These are phyloP conservation scores for Mechanitis messenoides DNA, from an alignment of 2,888 invertebrate genomes.

Conservation along the genomic window DNA sequence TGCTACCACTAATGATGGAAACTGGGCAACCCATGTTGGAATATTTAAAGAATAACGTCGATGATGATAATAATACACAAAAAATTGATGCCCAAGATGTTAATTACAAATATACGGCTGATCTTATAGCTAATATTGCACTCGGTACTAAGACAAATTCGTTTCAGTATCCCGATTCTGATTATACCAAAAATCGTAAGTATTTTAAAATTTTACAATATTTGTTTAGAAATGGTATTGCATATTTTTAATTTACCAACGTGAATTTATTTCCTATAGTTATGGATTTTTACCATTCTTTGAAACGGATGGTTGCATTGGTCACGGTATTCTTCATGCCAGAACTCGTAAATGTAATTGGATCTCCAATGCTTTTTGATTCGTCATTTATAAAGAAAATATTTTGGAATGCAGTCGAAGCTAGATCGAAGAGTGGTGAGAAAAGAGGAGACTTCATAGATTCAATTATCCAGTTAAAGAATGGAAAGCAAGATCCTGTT, in stretches of 20 bases:
- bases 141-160: slow-evolving; percentile 34
- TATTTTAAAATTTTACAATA: slow-evolving; percentile 3
- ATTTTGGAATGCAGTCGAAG: slow-evolving; percentile 32
- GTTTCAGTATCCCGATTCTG: slow-evolving; percentile 30
- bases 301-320: slow-evolving; percentile 35
- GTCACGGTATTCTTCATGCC: slow-evolving; percentile 37
- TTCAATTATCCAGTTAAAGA: slow-evolving; percentile 33
- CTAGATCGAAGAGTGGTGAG: slow-evolving; percentile 29
- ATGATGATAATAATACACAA: slow-evolving; percentile 6
- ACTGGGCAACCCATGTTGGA: slow-evolving; percentile 33
- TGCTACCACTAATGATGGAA: slow-evolving; percentile 34
- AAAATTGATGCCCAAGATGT: slow-evolving; percentile 31
- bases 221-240: too few species aligned
- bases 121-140: slow-evolving; percentile 34
- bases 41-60: slow-evolving; percentile 20
- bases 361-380: slow-evolving; percentile 31
- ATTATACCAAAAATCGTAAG: slow-evolving; percentile 34
- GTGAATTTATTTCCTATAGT: slow-evolving; percentile 25
- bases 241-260: background rate
- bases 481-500: slow-evolving; percentile 30
- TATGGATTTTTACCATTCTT: slow-evolving; percentile 32
- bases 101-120: slow-evolving; percentile 33
- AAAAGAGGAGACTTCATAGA: slow-evolving; percentile 36
- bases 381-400: slow-evolving; percentile 29
- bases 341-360: slow-evolving; percentile 30